Evolutionary conservation across 2,797 vertebrate genomes (phyloP).

Genomic region (Echeneis naucrates): DNA sequence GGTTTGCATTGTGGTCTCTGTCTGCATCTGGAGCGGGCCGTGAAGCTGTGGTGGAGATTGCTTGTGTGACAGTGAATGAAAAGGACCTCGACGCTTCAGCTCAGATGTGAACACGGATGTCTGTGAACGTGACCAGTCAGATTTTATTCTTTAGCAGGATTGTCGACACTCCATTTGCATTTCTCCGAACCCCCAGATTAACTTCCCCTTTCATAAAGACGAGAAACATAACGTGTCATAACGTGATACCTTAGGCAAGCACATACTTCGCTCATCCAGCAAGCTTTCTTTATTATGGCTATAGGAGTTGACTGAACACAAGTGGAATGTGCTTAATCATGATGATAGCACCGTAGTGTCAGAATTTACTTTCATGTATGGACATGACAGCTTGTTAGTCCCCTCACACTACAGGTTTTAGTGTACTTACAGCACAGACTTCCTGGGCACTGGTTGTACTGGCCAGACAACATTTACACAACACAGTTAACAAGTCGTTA

Average conservation of each 20-base stretch:
- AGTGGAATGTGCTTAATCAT: too few species aligned
- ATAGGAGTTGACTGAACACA: background rate
- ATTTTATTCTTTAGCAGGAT: background rate
- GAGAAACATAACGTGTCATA: background rate
- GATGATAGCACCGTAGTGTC: background rate
- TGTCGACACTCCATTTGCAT: background rate
- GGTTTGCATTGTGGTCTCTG: constrained; percentile 49
- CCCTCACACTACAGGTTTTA: constrained; percentile 4
- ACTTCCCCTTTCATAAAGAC: background rate
- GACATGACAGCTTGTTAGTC: background rate
- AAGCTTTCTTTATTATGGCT: background rate
- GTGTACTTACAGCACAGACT: background rate
- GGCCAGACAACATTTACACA: background rate
- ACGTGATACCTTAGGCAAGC: background rate
- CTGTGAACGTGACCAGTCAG: background rate
- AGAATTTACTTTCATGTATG: background rate
- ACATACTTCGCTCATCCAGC: background rate
- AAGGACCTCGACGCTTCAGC: too few species aligned
- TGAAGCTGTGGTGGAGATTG: background rate
- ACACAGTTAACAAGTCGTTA: too few species aligned
- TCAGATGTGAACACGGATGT: background rate
- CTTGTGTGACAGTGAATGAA: too few species aligned
- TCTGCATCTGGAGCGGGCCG: constrained; percentile 34
- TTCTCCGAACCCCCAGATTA: background rate
- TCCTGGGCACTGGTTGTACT: constrained; percentile 9